A percentile compares a stretch with the other conserved stretches of the same genome.
Evolutionary conservation across 2,797 vertebrate genomes (phyloP).

Genomic region (Steatocranus sp.): DNA sequence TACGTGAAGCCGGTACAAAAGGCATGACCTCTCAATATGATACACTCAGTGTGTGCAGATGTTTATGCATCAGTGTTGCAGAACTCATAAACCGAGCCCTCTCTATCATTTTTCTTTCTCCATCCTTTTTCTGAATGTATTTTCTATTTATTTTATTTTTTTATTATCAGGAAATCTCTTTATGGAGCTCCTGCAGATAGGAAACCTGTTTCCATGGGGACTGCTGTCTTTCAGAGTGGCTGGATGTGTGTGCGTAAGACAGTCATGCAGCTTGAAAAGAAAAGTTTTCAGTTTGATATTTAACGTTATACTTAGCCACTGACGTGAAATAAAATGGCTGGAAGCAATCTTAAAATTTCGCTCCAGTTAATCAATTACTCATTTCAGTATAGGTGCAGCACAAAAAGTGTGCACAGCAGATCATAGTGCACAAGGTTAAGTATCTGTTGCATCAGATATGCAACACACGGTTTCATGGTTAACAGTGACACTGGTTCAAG

Average conservation of each 20-base stretch:
- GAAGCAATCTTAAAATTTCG: neutral
- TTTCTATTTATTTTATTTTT: neutral
- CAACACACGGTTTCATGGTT: neutral
- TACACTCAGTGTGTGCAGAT: neutral
- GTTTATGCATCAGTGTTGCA: neutral
- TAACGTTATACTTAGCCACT: neutral
- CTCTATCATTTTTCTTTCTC: neutral
- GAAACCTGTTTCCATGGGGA: conserved; percentile 73
- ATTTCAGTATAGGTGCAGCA: neutral
- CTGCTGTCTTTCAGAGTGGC: conserved; percentile 36
- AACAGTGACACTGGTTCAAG: neutral
- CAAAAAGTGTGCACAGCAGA: neutral
- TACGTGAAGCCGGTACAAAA: neutral
- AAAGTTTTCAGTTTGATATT: conserved; percentile 32
- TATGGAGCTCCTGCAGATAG: conserved; percentile 51
- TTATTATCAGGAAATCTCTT: conserved; percentile 60
- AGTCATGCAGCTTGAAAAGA: conserved; percentile 9
- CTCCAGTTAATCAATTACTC: neutral
- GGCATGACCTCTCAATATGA: neutral
- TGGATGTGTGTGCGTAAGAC: conserved; percentile 52
- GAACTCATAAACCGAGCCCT: neutral
- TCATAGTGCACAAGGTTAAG: neutral
- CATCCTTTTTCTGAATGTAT: neutral
- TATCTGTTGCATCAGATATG: neutral
- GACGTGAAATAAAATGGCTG: conserved; percentile 11